Evolutionary conservation across 2,113 vertebrate species (phyloP), one percentile per base, ranked within the genome.

Genomic region (Albula goreensis): DNA sequence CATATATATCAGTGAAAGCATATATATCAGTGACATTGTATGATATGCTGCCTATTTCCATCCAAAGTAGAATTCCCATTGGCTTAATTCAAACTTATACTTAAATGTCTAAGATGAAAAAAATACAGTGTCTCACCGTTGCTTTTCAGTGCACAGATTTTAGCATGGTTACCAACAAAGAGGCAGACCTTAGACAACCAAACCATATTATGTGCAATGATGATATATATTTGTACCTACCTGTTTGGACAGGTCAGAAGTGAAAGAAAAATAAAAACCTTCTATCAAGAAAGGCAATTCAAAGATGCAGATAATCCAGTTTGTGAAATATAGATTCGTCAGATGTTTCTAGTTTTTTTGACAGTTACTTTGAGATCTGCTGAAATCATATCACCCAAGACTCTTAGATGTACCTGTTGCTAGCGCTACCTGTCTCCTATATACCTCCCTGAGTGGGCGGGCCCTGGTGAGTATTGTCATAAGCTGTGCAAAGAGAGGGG

Each of bases 391-490:
- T n/a, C 17, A 78, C 31, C 78, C 3, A 19, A 41, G 80, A 63
- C 13, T 5, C 17, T 83, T 79, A 89, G 22, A 81, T 88, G 78
- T 85, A 88, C 84, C 85, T 92, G 53, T 79, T 77, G 49, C 82
- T 50, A 22, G 0, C 5, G 88, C 88, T 85, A 90, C 85, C 66
- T 78, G 82, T 66, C 56, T 63, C 49, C 56, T 9, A 15, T n/a
- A 85, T 17, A 80, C 22, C 70, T 74, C 70, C 70, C 1, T 9
- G 63, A 22, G 3, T 49, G 90, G 88, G 12, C 80, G 81, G 88
- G 84, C 86, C 90, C 89, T 91, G 91, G 91, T 94, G 83, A 91
- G 88, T 84, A 15, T 49, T 41, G 31, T 41, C 31, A 70, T 19
- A 70, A n/a, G 41, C 49, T 49, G 31, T 5, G 48, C 50, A 19